These are phyloP conservation scores for Scartelaos histophorus DNA, from an alignment of 2,113 vertebrate genomes.

Conservation along the genomic window DNA sequence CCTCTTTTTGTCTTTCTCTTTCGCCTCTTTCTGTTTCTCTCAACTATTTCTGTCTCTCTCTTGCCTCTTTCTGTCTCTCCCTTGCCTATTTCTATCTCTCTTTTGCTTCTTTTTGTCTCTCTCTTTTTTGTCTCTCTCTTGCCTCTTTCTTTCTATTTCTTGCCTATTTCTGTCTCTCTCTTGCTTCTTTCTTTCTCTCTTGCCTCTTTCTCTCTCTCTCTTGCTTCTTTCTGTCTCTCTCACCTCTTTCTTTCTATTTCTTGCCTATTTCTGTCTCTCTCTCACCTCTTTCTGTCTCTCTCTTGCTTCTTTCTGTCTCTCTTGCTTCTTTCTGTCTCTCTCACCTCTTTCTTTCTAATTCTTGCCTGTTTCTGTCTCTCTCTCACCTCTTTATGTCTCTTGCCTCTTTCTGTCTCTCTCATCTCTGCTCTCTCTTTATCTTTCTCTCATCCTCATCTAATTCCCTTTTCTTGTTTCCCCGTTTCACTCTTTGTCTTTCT, in stretches of 20 bases:
- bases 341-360: neutral
- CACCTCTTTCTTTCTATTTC: slow-evolving; percentile 24
- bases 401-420: no score
- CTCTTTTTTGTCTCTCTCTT: no score
- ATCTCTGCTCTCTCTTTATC: no score
- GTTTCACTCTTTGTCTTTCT: no score
- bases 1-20: no score
- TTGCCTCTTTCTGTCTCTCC: neutral
- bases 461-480: no score
- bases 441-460: no score
- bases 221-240: neutral
- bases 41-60: slow-evolving; percentile 45
- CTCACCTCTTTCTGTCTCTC: slow-evolving; percentile 28
- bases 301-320: neutral
- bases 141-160: neutral
- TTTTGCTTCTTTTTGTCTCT: neutral
- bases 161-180: no score
- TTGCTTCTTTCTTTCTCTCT: neutral
- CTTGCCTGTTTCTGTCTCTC: neutral
- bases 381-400: no score
- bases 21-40: no score
- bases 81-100: no score
- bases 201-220: neutral
- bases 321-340: no score
- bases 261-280: neutral